phyloP scores from a whole-genome alignment of 2,113 vertebrate species.

The Myrmophylax atrothorax region DNA sequence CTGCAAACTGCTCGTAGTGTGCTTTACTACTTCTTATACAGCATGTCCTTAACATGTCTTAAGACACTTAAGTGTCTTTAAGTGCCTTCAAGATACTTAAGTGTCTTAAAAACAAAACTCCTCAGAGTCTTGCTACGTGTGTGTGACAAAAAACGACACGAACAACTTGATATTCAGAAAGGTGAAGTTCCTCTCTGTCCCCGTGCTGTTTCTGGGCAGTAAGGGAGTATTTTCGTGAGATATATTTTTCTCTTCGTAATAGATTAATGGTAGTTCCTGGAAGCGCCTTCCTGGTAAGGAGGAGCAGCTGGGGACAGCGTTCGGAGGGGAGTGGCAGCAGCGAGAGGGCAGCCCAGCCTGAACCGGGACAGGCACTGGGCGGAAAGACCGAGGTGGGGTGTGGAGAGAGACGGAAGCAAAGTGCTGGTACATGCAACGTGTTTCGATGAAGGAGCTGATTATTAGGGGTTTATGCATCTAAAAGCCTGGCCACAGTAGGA shows the following conservation, averaged over 20 bases:
- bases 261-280: neutral
- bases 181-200: neutral
- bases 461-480: neutral
- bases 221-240: neutral
- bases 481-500: neutral
- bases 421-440: fast-evolving
- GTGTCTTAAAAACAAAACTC: neutral
- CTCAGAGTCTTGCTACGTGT: fast-evolving
- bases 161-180: neutral
- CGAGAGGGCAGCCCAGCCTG: neutral
- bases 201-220: neutral
- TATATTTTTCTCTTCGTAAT: neutral
- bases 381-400: neutral
- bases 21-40: neutral
- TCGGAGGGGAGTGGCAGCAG: neutral
- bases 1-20: neutral
- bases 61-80: too few species aligned
- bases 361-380: too few species aligned
- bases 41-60: neutral
- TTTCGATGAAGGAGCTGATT: neutral
- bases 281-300: neutral
- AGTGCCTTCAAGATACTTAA: neutral
- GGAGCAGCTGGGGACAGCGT: neutral
- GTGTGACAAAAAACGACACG: neutral
- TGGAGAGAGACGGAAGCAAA: neutral